phyloP scores from a whole-genome alignment of 1,140 invertebrate genomes.

The Myzus persicae region DNA sequence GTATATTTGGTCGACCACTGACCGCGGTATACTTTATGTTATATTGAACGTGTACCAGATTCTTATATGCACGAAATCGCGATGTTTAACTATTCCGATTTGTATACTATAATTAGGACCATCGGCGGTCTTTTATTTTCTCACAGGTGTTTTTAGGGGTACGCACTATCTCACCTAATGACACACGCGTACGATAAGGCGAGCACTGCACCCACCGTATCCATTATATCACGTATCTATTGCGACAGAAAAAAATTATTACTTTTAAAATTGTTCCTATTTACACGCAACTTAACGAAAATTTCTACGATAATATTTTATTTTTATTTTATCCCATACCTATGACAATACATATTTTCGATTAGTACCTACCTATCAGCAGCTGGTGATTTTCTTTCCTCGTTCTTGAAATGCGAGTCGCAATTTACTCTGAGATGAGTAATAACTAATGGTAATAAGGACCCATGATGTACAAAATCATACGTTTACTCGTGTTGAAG shows the following conservation, averaged over 20 bases:
- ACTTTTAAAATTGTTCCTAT: neutral
- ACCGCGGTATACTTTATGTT: neutral
- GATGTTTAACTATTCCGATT: neutral
- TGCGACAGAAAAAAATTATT: neutral
- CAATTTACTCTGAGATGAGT: neutral
- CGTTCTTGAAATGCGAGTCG: neutral
- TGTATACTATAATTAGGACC: neutral
- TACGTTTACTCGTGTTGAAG: neutral
- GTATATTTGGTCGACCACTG: neutral
- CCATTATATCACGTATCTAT: neutral
- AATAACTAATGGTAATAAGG: no score
- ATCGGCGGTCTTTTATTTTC: neutral
- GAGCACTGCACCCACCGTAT: neutral
- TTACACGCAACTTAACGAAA: neutral
- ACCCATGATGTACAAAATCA: neutral
- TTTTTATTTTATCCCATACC: no score
- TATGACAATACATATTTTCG: neutral
- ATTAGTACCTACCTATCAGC: no score
- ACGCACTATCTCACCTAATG: neutral
- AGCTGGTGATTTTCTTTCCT: neutral
- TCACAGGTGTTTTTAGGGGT: neutral
- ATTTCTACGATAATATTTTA: no score
- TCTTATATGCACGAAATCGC: neutral
- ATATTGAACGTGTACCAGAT: neutral
- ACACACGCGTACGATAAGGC: neutral